Conservation (phyloP, 2,888 invertebrate species). For the Elysia crispata region DNA sequence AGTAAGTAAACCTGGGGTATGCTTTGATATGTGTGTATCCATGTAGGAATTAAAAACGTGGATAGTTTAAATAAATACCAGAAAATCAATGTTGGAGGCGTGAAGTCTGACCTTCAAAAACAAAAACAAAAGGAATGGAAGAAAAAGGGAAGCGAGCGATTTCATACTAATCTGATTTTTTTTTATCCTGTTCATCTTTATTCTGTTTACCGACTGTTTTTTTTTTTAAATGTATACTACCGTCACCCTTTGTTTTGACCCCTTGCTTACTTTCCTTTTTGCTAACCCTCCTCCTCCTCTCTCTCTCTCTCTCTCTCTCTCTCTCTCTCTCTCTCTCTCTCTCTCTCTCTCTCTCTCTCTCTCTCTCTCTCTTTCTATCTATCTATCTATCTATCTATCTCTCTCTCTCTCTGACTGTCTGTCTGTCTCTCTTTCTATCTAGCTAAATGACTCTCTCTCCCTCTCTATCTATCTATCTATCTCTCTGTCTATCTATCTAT, state of each 20-base stretch:
- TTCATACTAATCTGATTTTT: too few relatives aligned
- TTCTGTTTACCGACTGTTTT: background rate
- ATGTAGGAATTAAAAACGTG: too few relatives aligned
- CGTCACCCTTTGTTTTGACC: background rate
- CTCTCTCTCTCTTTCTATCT: background rate
- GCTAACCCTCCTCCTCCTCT: background rate
- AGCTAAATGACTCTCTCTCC: too few relatives aligned
- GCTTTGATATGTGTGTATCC: background rate
- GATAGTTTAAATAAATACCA: too few relatives aligned
- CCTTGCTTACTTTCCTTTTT: background rate
- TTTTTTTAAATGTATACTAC: too few relatives aligned
- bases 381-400: background rate
- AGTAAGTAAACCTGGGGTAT: background rate
- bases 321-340: conserved; percentile 24
- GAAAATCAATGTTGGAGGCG: too few relatives aligned
- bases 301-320: background rate
- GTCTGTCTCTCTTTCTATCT: conserved; percentile 27
- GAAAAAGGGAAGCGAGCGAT: too few relatives aligned
- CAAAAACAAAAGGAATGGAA: too few relatives aligned
- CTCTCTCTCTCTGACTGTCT: conserved; percentile 1
- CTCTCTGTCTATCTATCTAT: too few relatives aligned
- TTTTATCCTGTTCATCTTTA: background rate
- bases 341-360: conserved; percentile 30
- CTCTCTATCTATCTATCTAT: too few relatives aligned
- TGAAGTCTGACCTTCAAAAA: too few relatives aligned